These are phyloP conservation scores for Loris lydekkerianus DNA, from an alignment of 2,797 vertebrate genomes.

Conservation along the genomic window DNA sequence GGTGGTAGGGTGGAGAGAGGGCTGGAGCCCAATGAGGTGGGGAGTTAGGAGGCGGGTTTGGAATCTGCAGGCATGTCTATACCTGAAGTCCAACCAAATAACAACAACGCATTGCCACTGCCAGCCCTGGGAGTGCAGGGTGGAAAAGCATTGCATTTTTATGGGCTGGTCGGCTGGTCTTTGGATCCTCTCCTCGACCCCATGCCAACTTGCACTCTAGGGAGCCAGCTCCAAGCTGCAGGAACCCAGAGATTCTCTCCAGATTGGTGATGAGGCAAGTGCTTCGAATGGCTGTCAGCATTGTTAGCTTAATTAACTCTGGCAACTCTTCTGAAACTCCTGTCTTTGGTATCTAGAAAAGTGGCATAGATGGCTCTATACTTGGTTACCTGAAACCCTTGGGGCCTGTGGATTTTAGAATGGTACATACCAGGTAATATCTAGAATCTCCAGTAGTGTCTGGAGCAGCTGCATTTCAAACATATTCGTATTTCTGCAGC, in stretches of 20 bases:
- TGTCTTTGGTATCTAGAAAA: not conserved
- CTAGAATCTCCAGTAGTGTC: not conserved
- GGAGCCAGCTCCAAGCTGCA: constrained; percentile 21
- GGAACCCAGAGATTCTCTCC: constrained; percentile 55
- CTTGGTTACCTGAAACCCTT: not conserved
- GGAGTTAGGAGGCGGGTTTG: constrained; percentile 77
- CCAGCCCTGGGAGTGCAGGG: not conserved
- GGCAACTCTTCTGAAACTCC: not conserved
- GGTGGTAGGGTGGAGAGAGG: constrained; percentile 9
- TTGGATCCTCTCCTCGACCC: not conserved
- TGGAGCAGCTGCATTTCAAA: not conserved
- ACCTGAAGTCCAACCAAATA: constrained; percentile 81
- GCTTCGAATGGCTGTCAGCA: not conserved
- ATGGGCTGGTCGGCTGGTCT: not conserved
- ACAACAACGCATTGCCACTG: constrained; percentile 31
- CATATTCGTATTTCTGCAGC: not conserved
- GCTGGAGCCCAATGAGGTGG: not conserved
- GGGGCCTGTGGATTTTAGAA: constrained; percentile 13
- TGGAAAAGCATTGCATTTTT: constrained; percentile 11
- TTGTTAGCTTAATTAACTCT: constrained; percentile 8
- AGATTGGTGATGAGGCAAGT: constrained; percentile 38
- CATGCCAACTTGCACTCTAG: not conserved
- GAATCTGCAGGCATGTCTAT: constrained; percentile 85
- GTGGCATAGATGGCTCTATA: not conserved
- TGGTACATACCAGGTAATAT: not conserved